Base-by-base conservation (phyloP, 2,888 invertebrate species). In the Microchrysa polita region DNA sequence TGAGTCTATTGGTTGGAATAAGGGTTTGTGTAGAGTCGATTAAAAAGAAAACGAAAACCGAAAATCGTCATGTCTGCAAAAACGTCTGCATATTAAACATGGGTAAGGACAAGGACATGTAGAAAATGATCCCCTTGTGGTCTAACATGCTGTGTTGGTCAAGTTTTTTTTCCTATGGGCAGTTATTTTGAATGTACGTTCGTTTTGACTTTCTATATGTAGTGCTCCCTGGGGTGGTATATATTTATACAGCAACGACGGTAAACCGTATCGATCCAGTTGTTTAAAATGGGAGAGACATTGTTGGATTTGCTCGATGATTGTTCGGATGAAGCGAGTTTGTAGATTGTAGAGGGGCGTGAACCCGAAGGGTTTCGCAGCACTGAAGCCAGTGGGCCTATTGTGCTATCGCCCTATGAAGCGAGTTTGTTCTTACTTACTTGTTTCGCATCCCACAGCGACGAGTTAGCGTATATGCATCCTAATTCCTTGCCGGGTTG, bases 71-170 rank as follows among this genome's bases (percentile, higher is more conserved):
- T 48, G 12, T n/a, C 48, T n/a, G 48, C 14, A n/a, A n/a, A n/a
- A 48, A n/a, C 16, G 48, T 48, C 48, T 48, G 48, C 48, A 48
- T 48, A 48, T 48, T 48, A 48, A 48, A 48, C 48, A n/a, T 48
- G 48, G 48, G 12, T 7, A 48, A 48, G 12, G 5, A n/a, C 48
- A 48, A 48, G 48, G 16, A n/a, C 10, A n/a, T 12, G 12, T 48
- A n/a, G 48, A 48, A 34, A 48, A 10, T 48, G 48, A n/a, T 48
- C 16, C 48, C 48, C 12, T 48, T 48, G 48, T n/a, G 48, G 48
- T n/a, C 48, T n/a, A n/a, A n/a, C 48, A 48, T n/a, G 48, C 14
- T n/a, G 48, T 48, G 48, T 48, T n/a, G 16, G 48, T 48, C 48
- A 48, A 48, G 48, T n/a, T 12, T 12, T 42, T 42, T 42, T 42